These are phyloP conservation scores for Saiga tatarica DNA, from an alignment of 2,113 vertebrate genomes.

Conservation along the genomic window DNA sequence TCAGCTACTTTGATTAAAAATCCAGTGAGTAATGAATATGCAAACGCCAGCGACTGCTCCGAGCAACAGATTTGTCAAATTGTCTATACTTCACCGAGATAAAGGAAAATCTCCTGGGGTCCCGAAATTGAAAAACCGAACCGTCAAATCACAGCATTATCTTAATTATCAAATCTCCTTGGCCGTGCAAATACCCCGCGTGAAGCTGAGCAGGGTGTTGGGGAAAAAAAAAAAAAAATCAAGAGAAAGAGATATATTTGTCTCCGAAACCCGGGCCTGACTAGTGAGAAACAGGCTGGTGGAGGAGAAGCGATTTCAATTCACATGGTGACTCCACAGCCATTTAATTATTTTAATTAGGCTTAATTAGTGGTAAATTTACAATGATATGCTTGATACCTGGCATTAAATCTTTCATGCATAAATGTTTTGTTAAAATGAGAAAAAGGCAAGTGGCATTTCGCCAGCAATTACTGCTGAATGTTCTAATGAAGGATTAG, in stretches of 20 bases:
- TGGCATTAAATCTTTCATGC: conserved; percentile 95
- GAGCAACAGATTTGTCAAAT: conserved; percentile 90
- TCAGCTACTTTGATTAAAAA: conserved; percentile 92
- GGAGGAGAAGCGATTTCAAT: conserved; percentile 83
- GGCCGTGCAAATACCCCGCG: conserved; percentile 31
- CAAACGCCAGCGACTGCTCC: conserved; percentile 79
- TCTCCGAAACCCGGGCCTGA: conserved; percentile 17
- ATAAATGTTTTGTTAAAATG: conserved; percentile 96
- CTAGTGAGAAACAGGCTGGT: conserved; percentile 58
- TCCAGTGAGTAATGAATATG: conserved; percentile 90
- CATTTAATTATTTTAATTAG: conserved; percentile 98
- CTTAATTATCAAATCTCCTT: conserved; percentile 84
- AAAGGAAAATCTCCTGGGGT: conserved; percentile 86
- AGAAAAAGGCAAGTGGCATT: conserved; percentile 84
- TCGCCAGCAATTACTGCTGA: conserved; percentile 92
- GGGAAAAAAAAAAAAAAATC: conserved; percentile 5
- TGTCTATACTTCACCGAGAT: conserved; percentile 88
- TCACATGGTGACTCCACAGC: conserved; percentile 88
- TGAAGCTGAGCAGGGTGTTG: conserved; percentile 5
- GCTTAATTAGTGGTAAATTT: conserved; percentile 97
- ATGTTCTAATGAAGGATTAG: conserved; percentile 88
- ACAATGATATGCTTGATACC: conserved; percentile 97
- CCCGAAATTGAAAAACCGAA: conserved; percentile 82
- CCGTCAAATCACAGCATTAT: conserved; percentile 81
- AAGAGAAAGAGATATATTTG: conserved; percentile 38